These are phyloP conservation scores for Merluccius polli DNA, from an alignment of 2,797 vertebrate species.

Conservation along the genomic window DNA sequence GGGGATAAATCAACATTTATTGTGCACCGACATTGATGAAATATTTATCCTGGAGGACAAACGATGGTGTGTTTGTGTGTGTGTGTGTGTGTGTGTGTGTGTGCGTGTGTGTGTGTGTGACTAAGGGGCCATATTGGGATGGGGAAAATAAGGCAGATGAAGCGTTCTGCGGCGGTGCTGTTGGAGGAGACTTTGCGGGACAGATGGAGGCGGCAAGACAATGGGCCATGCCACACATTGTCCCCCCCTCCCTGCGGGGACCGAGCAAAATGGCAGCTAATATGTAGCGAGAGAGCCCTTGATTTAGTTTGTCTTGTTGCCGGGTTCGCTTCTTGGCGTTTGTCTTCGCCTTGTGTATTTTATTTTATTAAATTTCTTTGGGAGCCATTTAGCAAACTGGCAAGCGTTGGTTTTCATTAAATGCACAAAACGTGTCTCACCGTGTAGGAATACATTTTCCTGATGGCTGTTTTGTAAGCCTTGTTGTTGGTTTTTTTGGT, in stretches of 20 bases:
- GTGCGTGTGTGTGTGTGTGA: constrained; percentile 41
- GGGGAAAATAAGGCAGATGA: constrained; percentile 74
- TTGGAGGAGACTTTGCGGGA: constrained; percentile 61
- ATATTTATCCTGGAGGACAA: constrained; percentile 73
- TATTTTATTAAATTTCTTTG: neutral
- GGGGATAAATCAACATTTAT: constrained; percentile 72
- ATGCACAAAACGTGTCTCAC: neutral
- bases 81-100: too few relatives aligned
- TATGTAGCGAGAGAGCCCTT: constrained; percentile 32
- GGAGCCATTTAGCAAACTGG: neutral
- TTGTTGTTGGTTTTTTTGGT: neutral
- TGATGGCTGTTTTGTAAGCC: neutral
- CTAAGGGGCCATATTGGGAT: constrained; percentile 71
- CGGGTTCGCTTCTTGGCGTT: neutral
- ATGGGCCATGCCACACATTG: constrained; percentile 55
- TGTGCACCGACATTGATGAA: constrained; percentile 55
- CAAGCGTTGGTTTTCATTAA: neutral
- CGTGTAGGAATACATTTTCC: neutral
- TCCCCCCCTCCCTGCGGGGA: constrained; percentile 30
- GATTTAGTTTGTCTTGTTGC: constrained; percentile 31
- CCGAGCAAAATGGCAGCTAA: constrained; percentile 37
- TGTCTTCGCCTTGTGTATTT: neutral
- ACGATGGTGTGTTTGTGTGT: neutral
- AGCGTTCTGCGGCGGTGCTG: constrained; percentile 62
- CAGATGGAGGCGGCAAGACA: constrained; percentile 75